Evolutionary conservation across 2,888 invertebrate genomes (phyloP).

Genomic region (Hyalella azteca): DNA sequence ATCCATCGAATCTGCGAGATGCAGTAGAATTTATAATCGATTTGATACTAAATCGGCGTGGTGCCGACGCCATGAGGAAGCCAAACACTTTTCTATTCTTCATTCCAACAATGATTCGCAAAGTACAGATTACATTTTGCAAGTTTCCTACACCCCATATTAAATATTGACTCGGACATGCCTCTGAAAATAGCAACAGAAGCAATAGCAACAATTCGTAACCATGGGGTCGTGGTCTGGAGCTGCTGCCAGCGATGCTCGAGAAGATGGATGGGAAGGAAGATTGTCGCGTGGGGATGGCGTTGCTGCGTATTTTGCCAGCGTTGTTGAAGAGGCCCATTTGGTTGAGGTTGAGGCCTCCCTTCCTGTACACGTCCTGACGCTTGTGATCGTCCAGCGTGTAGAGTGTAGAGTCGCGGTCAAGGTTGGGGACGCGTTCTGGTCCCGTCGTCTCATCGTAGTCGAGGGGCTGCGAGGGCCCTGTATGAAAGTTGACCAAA

Average conservation of each 20-base stretch:
- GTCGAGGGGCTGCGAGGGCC: not conserved
- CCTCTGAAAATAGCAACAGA: too few relatives aligned
- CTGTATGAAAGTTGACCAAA: not conserved
- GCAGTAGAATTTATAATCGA: too few relatives aligned
- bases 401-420: not conserved
- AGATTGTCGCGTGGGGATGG: not conserved
- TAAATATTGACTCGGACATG: too few relatives aligned
- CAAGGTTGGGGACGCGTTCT: not conserved
- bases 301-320: not conserved
- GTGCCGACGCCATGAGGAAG: too few relatives aligned
- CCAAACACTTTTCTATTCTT: too few relatives aligned
- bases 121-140: too few relatives aligned
- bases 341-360: not conserved
- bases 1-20: too few relatives aligned
- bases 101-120: too few relatives aligned
- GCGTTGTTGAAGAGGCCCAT: not conserved
- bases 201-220: too few relatives aligned
- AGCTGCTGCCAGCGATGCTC: not conserved
- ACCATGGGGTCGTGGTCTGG: not conserved
- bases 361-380: not conserved
- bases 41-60: too few relatives aligned
- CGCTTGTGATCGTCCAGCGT: not conserved
- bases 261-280: constrained; percentile 20
- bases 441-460: not conserved
- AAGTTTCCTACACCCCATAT: too few relatives aligned